A percentile compares a stretch with the other conserved stretches of the same genome.
Conservation (phyloP, 2,113 vertebrate species). For the Sorex fumeus region DNA sequence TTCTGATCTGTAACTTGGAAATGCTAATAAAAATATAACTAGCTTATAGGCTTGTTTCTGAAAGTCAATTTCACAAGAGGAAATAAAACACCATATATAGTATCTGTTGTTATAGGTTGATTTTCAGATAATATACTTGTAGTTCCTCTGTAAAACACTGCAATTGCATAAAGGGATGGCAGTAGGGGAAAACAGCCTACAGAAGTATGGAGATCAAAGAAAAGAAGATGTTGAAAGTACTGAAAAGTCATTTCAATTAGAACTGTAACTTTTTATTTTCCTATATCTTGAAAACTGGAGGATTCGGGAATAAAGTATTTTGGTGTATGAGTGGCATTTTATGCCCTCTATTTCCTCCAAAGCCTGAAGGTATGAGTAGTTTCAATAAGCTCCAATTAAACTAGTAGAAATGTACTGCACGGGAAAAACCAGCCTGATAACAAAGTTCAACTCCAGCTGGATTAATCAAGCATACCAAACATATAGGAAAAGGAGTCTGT, state of each 20-base stretch:
- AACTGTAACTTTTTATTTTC: conserved; percentile 13
- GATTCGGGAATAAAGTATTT: conserved; percentile 9
- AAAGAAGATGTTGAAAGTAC: not conserved
- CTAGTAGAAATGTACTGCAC: not conserved
- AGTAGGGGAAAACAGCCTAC: not conserved
- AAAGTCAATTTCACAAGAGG: not conserved
- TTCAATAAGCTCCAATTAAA: conserved; percentile 52
- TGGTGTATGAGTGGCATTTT: not conserved
- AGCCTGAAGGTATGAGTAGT: not conserved
- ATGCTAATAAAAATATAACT: not conserved
- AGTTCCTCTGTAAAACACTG: not conserved
- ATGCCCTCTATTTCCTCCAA: conserved; percentile 32
- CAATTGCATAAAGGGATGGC: not conserved
- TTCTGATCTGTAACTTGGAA: not conserved
- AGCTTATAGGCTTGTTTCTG: not conserved
- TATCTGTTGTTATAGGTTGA: not conserved
- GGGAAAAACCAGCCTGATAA: not conserved
- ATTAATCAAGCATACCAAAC: not conserved
- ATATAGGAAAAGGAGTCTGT: not conserved
- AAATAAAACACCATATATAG: not conserved
- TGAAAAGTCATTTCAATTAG: conserved; percentile 27
- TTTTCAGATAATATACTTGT: not conserved
- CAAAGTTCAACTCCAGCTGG: conserved; percentile 25
- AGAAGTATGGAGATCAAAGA: not conserved
- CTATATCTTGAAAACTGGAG: conserved; percentile 22